Percentiles rank a stretch among this genome's conserved stretches.
phyloP scores from a whole-genome alignment of 1,140 invertebrate genomes.

The Cheumatopsyche charites region DNA sequence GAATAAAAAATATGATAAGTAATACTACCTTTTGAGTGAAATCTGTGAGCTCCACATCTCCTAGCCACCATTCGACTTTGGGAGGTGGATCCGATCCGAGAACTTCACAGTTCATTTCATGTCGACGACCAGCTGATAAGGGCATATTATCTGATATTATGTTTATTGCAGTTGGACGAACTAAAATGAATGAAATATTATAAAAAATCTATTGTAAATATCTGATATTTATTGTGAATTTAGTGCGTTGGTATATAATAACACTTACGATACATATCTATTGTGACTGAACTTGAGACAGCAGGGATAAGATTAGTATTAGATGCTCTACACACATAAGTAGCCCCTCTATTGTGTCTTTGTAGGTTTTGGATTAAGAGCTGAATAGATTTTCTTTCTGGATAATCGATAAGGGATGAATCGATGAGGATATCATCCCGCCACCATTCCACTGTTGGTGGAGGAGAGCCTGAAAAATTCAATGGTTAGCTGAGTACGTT shows the following conservation, averaged over 20 bases:
- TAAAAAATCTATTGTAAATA: background rate
- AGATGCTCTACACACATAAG: constrained; percentile 36
- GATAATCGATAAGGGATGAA: constrained; percentile 31
- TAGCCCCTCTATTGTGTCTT: constrained; percentile 37
- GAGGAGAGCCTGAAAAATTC: constrained; percentile 29
- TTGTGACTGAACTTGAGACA: constrained; percentile 30
- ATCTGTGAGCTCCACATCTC: constrained; percentile 39
- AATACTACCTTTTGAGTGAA: constrained; percentile 42
- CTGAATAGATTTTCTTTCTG: constrained; percentile 36
- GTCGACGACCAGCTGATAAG: constrained; percentile 40
- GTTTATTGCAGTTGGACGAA: constrained; percentile 36
- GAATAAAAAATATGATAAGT: background rate
- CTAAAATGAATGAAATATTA: constrained; percentile 9
- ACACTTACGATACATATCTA: constrained; percentile 47
- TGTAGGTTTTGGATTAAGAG: constrained; percentile 36
- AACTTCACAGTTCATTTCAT: constrained; percentile 43
- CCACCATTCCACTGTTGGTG: constrained; percentile 42
- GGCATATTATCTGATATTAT: constrained; percentile 40
- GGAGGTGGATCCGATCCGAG: constrained; percentile 42
- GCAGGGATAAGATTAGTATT: constrained; percentile 37
- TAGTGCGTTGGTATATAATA: background rate
- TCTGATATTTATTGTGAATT: no score
- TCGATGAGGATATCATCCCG: constrained; percentile 32
- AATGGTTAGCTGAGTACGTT: background rate
- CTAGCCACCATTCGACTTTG: constrained; percentile 42